Evolutionary conservation across 2,888 invertebrate species (phyloP).

Genomic region (Drepanosiphum platanoidis): DNA sequence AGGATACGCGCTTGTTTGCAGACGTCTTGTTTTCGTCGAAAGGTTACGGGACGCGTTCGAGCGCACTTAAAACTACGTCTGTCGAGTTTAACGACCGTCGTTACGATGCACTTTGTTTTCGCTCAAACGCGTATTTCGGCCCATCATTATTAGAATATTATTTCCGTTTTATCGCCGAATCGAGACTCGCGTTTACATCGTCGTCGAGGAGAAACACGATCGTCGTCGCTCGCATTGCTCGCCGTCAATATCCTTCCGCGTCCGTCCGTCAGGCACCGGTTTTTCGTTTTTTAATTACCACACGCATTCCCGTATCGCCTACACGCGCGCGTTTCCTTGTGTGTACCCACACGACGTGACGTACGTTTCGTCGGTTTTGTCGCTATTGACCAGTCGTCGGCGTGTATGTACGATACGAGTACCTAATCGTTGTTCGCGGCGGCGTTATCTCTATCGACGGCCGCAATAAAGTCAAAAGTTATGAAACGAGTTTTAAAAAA

Average conservation of each 20-base stretch:
- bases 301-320: neutral
- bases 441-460: no score
- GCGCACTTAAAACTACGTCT: neutral
- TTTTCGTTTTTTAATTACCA: constrained; percentile 40
- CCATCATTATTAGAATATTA: neutral
- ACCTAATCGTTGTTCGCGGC: no score
- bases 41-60: no score
- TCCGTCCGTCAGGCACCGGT: constrained; percentile 29
- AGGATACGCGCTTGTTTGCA: no score
- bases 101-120: neutral
- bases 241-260: constrained; percentile 16
- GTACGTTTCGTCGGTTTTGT: neutral
- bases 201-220: neutral
- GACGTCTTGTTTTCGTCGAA: no score
- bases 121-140: neutral
- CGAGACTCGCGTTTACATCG: neutral
- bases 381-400: neutral
- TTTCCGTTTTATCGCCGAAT: neutral
- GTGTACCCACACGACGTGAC: neutral
- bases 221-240: neutral
- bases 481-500: no score
- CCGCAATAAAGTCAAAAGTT: no score
- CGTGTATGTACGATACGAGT: no score
- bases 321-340: neutral
- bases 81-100: neutral